A percentile compares a stretch with the other conserved stretches of the same genome.
phyloP scores from a whole-genome alignment of 37 sponge, comb jelly and placozoan genomes.

The Geodia barretti region DNA sequence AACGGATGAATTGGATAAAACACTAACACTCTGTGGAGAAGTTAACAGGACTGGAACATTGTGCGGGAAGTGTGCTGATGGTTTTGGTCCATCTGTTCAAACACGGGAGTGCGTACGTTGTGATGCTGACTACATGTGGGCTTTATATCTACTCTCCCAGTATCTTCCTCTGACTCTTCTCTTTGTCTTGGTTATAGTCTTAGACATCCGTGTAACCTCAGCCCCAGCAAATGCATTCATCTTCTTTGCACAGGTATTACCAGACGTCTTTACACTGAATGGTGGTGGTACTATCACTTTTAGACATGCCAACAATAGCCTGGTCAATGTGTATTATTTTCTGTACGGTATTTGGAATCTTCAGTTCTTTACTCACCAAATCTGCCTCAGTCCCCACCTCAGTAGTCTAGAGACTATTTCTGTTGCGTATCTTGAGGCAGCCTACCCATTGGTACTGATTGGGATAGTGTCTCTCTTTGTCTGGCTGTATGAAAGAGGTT shows the following conservation, averaged over 20 bases:
- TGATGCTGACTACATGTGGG: too few species aligned
- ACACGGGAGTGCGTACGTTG: too few species aligned
- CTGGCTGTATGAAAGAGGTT: constrained; percentile 23
- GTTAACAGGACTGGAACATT: constrained; percentile 46
- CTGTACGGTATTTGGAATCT: constrained; percentile 55
- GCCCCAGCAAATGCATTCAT: constrained; percentile 80
- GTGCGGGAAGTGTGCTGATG: constrained; percentile 52
- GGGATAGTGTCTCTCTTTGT: constrained; percentile 13
- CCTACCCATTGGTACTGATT: constrained; percentile 38
- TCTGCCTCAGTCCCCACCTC: constrained; percentile 32
- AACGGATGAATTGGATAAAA: background rate
- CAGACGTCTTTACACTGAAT: constrained; percentile 25
- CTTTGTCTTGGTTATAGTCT: constrained; percentile 49
- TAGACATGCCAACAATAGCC: background rate
- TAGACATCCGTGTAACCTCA: constrained; percentile 55
- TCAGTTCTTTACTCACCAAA: constrained; percentile 7
- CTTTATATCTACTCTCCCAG: too few species aligned
- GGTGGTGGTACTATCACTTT: constrained; percentile 41
- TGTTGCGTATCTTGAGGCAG: constrained; percentile 39
- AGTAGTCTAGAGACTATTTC: constrained; percentile 16
- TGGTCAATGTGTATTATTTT: background rate
- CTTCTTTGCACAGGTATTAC: constrained; percentile 67
- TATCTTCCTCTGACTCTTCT: too few species aligned
- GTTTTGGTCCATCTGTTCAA: constrained; percentile 41
- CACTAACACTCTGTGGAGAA: too few species aligned